Evolutionary conservation across 1,140 invertebrate species (phyloP).

Genomic region (Drosophila nasuta): DNA sequence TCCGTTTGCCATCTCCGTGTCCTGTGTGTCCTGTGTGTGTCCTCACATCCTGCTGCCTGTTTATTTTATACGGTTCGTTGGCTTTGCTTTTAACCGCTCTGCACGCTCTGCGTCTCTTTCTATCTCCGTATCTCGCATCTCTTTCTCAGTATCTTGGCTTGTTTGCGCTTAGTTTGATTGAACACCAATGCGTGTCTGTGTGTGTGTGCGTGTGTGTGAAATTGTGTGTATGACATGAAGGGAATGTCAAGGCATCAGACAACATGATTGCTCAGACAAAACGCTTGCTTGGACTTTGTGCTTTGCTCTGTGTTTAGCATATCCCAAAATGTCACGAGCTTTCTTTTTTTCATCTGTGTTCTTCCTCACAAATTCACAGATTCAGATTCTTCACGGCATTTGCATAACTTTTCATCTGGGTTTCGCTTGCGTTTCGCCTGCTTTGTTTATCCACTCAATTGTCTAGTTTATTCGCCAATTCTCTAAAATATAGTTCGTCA

Average conservation of each 20-base stretch:
- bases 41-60: constrained; percentile 46
- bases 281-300: constrained; percentile 9
- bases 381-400: not conserved
- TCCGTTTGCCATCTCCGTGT: constrained; percentile 41
- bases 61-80: constrained; percentile 77
- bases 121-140: not conserved
- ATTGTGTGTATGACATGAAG: constrained; percentile 25
- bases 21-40: constrained; percentile 6
- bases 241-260: constrained; percentile 68
- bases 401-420: constrained; percentile 1
- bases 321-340: not conserved
- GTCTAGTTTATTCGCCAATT: not conserved
- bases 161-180: constrained; percentile 67
- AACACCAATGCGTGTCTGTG: constrained; percentile 48
- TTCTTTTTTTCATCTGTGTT: not conserved
- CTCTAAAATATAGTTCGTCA: not conserved
- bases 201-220: constrained; percentile 26
- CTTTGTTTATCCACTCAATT: not conserved
- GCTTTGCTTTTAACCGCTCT: constrained; percentile 56
- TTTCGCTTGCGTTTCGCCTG: not conserved
- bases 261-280: constrained; percentile 43
- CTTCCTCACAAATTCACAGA: not conserved
- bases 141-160: constrained; percentile 44
- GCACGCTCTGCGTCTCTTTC: not conserved
- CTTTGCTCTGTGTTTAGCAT: constrained; percentile 8